A percentile compares a stretch with the other conserved stretches of the same genome.
Evolutionary conservation across 1,140 invertebrate species (phyloP).

Genomic region (Drosophila nebulosa): DNA sequence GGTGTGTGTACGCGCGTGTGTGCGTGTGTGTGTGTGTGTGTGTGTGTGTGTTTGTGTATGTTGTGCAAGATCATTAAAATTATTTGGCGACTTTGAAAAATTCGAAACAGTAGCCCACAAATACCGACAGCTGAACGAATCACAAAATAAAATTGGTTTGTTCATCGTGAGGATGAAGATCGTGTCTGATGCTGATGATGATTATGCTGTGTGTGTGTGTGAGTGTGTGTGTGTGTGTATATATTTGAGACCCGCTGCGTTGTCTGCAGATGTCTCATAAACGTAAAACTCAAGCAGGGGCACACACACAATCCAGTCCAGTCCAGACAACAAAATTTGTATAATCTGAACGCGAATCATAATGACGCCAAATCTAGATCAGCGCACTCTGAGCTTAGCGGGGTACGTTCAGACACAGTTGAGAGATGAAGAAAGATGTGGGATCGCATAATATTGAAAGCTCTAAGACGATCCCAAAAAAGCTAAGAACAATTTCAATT

Average conservation of each 20-base stretch:
- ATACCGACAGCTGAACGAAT: constrained; percentile 76
- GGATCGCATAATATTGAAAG: constrained; percentile 6
- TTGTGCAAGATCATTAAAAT: constrained; percentile 55
- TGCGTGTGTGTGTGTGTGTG: not conserved
- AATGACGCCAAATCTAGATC: constrained; percentile 74
- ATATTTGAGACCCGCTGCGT: constrained; percentile 39
- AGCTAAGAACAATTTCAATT: no score
- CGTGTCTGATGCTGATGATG: constrained; percentile 3
- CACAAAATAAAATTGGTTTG: constrained; percentile 55
- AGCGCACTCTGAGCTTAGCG: no score
- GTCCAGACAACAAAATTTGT: constrained; percentile 39
- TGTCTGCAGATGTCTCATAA: constrained; percentile 56
- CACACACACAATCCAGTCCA: constrained; percentile 2
- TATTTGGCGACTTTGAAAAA: constrained; percentile 63
- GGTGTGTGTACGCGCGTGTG: not conserved
- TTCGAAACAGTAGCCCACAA: constrained; percentile 73
- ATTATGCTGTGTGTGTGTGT: constrained; percentile 12
- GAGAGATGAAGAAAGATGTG: no score
- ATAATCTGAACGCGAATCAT: constrained; percentile 62
- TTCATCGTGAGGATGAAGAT: constrained; percentile 33
- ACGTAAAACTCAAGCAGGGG: constrained; percentile 39
- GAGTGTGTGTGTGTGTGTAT: no score
- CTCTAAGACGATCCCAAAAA: no score
- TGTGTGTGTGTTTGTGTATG: constrained; percentile 3
- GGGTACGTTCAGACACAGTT: constrained; percentile 11